A percentile compares a stretch with the other conserved stretches of the same genome.
phyloP scores from a whole-genome alignment of 2,888 invertebrate genomes.

The Xylophagus ater region DNA sequence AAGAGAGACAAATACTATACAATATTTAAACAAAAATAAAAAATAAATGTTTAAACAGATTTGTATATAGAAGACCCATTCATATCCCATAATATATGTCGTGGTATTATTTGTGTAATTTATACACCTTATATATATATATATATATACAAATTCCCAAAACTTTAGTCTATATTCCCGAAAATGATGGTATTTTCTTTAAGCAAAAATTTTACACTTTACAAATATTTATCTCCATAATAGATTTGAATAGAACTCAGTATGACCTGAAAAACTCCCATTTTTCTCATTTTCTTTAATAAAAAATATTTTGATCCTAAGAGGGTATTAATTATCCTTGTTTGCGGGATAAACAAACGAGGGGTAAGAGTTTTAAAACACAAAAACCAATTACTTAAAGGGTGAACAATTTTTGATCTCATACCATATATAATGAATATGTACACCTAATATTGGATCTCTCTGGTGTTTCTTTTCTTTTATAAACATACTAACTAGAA shows the following conservation, averaged over 20 bases:
- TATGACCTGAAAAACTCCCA: too few species aligned
- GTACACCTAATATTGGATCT: too few species aligned
- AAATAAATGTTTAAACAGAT: constrained; percentile 1
- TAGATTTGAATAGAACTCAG: too few species aligned
- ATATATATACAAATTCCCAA: background rate
- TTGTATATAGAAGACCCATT: constrained; percentile 9
- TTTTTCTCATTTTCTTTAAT: too few species aligned
- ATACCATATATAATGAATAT: too few species aligned
- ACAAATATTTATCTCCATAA: too few species aligned
- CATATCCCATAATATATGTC: constrained; percentile 12
- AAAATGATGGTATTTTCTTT: background rate
- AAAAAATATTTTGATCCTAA: background rate
- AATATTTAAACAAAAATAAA: constrained; percentile 8
- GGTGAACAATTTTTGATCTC: constrained; percentile 2
- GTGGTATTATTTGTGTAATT: constrained; percentile 13
- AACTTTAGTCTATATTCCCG: background rate
- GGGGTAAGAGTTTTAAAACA: constrained; percentile 10
- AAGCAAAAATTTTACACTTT: background rate
- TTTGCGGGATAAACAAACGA: constrained; percentile 21
- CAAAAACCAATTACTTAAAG: constrained; percentile 12
- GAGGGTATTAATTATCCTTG: constrained; percentile 25
- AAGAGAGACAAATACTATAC: constrained; percentile 7
- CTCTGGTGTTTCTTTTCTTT: too few species aligned
- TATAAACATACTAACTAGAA: too few species aligned
- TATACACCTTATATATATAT: too few species aligned